A percentile compares a stretch with the other conserved stretches of the same genome.
These are phyloP conservation scores for Poecile montanus DNA, from an alignment of 2,797 vertebrate genomes.

Conservation along the genomic window DNA sequence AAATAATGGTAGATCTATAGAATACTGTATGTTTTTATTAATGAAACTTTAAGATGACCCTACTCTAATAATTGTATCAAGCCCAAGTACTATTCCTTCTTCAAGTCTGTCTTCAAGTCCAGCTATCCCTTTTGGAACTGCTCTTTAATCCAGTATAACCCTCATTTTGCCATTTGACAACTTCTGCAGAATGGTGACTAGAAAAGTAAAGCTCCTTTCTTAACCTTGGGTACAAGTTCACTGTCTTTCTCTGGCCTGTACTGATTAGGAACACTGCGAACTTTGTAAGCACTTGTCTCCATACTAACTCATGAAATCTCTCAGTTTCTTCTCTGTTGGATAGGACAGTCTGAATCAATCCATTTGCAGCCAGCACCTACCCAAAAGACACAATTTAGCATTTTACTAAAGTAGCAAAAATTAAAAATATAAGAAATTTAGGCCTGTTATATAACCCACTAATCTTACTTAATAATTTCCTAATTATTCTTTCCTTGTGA, in stretches of 20 bases:
- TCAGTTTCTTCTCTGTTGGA: not conserved
- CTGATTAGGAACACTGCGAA: not conserved
- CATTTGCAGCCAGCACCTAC: not conserved
- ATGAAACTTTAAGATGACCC: not conserved
- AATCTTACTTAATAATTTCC: not conserved
- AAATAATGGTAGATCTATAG: not conserved
- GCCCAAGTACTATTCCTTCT: not conserved
- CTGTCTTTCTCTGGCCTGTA: not conserved
- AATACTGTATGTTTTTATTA: not conserved
- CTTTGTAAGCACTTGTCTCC: not conserved
- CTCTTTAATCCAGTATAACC: not conserved
- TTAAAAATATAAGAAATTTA: not conserved
- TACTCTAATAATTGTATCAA: not conserved
- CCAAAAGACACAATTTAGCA: not conserved
- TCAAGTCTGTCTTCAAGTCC: not conserved
- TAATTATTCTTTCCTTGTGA: not conserved
- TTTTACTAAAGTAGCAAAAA: not conserved
- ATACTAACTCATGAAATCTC: not conserved
- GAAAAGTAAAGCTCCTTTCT: not conserved
- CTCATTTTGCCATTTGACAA: not conserved
- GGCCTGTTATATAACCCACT: not conserved
- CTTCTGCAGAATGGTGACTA: not conserved
- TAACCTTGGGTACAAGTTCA: not conserved
- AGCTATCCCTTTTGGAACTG: not conserved
- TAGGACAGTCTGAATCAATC: not conserved